Evolutionary conservation across 2,888 invertebrate species (phyloP).

Genomic region (Synergus japonicus): DNA sequence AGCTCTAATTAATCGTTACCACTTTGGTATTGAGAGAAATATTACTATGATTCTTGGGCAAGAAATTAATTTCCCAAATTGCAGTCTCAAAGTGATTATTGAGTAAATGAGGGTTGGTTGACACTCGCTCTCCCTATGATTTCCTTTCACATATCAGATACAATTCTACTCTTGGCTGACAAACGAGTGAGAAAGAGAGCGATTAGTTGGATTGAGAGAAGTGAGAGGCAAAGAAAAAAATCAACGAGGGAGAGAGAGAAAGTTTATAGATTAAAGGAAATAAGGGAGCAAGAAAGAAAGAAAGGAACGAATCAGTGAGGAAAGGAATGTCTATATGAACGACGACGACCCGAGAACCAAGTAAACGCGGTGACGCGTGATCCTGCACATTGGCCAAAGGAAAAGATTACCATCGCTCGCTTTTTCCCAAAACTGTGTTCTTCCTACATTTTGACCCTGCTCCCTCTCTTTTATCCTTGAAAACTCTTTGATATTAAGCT

Average conservation of each 20-base stretch:
- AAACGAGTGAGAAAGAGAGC: conserved; percentile 30
- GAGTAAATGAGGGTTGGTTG: conserved; percentile 44
- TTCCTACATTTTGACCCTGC: conserved; percentile 47
- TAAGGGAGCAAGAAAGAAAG: conserved; percentile 44
- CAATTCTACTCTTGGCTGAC: not conserved
- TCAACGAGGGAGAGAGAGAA: not conserved
- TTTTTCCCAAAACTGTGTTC: conserved; percentile 62
- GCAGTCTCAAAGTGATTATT: conserved; percentile 55
- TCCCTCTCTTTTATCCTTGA: conserved; percentile 47
- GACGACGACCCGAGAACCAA: conserved; percentile 62
- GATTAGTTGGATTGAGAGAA: conserved; percentile 41
- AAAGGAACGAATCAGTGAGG: conserved; percentile 52
- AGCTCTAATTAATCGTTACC: not conserved
- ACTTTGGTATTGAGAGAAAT: not conserved
- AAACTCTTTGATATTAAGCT: conserved; percentile 66
- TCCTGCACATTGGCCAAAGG: conserved; percentile 77
- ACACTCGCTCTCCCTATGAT: not conserved
- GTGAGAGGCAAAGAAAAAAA: conserved; percentile 40
- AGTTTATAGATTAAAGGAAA: not conserved
- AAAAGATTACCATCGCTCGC: conserved; percentile 70
- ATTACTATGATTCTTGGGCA: conserved; percentile 10
- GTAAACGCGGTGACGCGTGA: conserved; percentile 74
- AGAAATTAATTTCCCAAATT: conserved; percentile 46
- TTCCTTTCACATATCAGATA: conserved; percentile 15
- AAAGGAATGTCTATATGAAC: conserved; percentile 75